Percentiles rank a stretch among this genome's conserved stretches.
Evolutionary conservation across 2,113 vertebrate species (phyloP).

Genomic region (Channa maculata): DNA sequence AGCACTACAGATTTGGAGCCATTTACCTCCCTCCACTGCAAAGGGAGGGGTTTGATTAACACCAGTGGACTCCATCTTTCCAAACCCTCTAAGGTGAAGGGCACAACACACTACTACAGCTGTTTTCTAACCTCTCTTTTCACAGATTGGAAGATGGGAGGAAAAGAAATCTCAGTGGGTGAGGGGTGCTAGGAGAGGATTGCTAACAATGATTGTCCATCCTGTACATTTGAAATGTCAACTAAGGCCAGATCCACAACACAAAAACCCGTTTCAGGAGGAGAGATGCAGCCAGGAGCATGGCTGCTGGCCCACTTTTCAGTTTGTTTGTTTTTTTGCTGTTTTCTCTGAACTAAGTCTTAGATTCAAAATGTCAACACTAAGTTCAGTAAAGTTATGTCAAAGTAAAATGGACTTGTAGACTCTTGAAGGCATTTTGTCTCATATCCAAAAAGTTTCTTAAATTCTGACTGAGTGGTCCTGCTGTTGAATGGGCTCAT

Average conservation of each 20-base stretch:
- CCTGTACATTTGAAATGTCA: conserved; percentile 15
- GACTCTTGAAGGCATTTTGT: too few species aligned
- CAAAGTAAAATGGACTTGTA: too few species aligned
- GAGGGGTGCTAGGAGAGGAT: background rate
- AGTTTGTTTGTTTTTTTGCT: conserved; percentile 24
- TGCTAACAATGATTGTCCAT: background rate
- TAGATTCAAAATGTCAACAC: conserved; percentile 39
- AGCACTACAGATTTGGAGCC: conserved; percentile 8
- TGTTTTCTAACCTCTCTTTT: conserved; percentile 24
- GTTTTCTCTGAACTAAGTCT: conserved; percentile 25
- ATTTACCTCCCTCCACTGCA: background rate
- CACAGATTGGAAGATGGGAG: background rate
- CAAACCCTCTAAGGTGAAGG: background rate
- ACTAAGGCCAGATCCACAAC: conserved; percentile 15
- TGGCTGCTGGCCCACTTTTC: conserved; percentile 62
- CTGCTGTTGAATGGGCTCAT: too few species aligned
- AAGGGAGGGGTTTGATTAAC: conserved; percentile 4
- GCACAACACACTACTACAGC: background rate
- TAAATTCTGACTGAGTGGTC: too few species aligned
- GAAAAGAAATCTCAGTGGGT: background rate
- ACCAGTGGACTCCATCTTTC: background rate
- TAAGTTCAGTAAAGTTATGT: too few species aligned
- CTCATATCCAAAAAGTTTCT: too few species aligned
- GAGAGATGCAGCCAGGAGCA: background rate
- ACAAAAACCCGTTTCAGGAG: conserved; percentile 14